Base-by-base conservation (phyloP, 1,140 invertebrate species). In the Tribolium castaneum region DNA sequence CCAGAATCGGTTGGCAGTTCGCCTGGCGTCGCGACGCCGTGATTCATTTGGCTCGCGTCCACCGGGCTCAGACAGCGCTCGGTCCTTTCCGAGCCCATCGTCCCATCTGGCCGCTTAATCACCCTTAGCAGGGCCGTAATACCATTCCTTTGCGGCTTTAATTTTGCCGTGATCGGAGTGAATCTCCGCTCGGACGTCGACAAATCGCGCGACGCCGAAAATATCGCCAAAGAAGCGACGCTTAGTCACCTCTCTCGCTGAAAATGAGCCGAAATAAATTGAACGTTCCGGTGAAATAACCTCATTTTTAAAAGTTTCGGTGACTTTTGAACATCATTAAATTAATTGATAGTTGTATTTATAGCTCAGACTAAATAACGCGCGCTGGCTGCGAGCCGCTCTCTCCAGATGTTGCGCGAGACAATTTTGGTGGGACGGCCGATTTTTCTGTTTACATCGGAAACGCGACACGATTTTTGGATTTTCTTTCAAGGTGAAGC, bases 341-440 rank as follows among this genome's bases (percentile, higher is more conserved):
- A 82, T 83, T 83, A 83, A 83, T 83, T 83, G 82, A 83, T 83
- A 82, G 83, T 81, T 78, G 71, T 83, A 83, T 83, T 83, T 83
- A 83, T 83, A 83, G 80, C 80, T 54, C 81, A 83, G 83, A 83
- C 83, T 83, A 83, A 83, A 83, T 83, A 82, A 83, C 79, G 70
- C 39, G 51, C 22, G 59, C 75, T 72, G 50, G 74, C 52, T 59
- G 70, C 78, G 72, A 14, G 54, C 51, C 74, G 19, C 54, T 62
- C 51, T 77, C 62, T 78, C 81, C 81, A 82, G 81, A 82, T 82
- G 81, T 82, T 82, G 25, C 25, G 25, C 80, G 70, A 79, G 73
- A 81, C 80, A 80, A 78, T 82, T 81, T 76, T 49, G 70, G 56
- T 76, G 77, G 19, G 52, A 78, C 54, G 50, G 74, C 50, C 74